A percentile compares a stretch with the other conserved stretches of the same genome.
phyloP scores from a whole-genome alignment of 2,113 vertebrate species.

The Ellobius talpinus region DNA sequence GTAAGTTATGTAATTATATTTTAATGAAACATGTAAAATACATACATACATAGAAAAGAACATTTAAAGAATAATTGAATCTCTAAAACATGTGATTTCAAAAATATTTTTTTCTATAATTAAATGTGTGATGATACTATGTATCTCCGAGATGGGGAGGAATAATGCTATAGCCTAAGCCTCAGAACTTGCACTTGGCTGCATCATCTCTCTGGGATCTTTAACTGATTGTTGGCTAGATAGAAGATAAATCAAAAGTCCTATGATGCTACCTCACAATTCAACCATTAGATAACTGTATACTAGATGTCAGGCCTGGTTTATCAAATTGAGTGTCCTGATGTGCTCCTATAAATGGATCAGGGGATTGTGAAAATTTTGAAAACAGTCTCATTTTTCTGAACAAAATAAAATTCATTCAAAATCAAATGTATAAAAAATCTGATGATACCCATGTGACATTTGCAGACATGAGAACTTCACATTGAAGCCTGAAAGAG shows the following conservation, averaged over 20 bases:
- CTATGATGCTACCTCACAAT: background rate
- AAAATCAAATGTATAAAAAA: background rate
- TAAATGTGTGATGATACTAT: background rate
- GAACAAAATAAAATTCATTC: background rate
- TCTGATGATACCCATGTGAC: background rate
- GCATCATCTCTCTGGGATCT: background rate
- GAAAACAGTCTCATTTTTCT: background rate
- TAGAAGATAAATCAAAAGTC: background rate
- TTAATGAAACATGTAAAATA: background rate
- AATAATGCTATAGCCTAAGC: background rate
- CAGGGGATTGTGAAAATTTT: background rate
- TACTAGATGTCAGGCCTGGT: background rate
- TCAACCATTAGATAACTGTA: background rate
- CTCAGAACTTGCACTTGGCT: background rate
- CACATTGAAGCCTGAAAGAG: too few species aligned
- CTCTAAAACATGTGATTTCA: constrained; percentile 5
- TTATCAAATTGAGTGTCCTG: background rate
- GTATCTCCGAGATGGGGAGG: background rate
- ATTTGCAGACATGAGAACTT: background rate
- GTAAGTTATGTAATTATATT: background rate
- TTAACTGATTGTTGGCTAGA: background rate
- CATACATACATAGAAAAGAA: background rate
- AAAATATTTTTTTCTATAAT: background rate
- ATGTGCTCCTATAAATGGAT: background rate
- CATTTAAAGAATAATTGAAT: background rate